Conservation (phyloP, 2,797 vertebrate genomes). For the Thalassophryne amazonica region DNA sequence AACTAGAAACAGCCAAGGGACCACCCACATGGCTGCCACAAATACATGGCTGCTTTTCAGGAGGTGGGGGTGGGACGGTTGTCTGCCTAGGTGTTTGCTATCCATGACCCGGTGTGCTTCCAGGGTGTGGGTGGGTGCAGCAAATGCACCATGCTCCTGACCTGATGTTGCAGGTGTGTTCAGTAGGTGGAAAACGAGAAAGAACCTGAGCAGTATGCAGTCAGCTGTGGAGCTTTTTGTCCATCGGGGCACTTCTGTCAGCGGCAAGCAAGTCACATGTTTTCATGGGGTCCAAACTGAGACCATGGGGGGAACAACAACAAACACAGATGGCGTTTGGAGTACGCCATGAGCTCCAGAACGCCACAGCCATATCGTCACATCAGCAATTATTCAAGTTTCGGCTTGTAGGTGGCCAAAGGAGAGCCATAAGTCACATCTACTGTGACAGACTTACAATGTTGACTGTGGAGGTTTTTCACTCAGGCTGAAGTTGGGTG, state of each 20-base stretch:
- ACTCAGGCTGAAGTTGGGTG: constrained; percentile 57
- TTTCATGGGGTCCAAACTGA: constrained; percentile 4
- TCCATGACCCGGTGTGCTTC: too few species aligned
- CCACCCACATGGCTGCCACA: too few species aligned
- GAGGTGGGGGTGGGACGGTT: too few species aligned
- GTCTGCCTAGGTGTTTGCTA: too few species aligned
- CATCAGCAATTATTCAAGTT: constrained; percentile 54
- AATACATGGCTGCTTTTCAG: too few species aligned
- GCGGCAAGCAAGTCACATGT: constrained; percentile 4
- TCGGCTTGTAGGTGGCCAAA: constrained; percentile 56
- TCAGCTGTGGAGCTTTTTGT: constrained; percentile 53
- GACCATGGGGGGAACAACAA: not conserved
- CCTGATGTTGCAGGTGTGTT: constrained; percentile 62
- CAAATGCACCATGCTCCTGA: too few species aligned
- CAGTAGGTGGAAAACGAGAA: constrained; percentile 53
- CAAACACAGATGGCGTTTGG: not conserved
- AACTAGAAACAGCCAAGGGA: too few species aligned
- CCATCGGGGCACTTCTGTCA: too few species aligned
- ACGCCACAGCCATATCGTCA: constrained; percentile 47
- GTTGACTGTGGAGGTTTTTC: constrained; percentile 54
- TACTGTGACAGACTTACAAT: constrained; percentile 59
- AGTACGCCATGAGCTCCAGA: constrained; percentile 33
- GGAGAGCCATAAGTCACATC: constrained; percentile 59
- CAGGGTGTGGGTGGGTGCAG: too few species aligned
- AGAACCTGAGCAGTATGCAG: constrained; percentile 53